phyloP scores from a whole-genome alignment of 2,888 invertebrate genomes.

The Campoplex nolae region DNA sequence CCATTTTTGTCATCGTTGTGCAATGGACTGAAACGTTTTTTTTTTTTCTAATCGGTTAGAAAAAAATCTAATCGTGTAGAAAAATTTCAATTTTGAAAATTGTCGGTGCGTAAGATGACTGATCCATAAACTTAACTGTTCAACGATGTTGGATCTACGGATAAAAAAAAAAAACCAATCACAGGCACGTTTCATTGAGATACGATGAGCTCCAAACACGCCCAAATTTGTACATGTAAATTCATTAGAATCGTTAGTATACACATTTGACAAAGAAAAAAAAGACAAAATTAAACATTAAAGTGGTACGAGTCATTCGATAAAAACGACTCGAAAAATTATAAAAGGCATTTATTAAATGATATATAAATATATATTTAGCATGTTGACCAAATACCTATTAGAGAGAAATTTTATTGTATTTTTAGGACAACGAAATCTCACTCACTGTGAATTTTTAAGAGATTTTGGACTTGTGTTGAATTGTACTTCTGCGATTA shows the following conservation, averaged over 20 bases:
- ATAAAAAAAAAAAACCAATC: not conserved
- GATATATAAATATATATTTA: slow-evolving; percentile 70
- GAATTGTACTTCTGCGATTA: slow-evolving; percentile 40
- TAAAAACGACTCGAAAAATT: slow-evolving; percentile 28
- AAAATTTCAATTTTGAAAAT: too few species aligned
- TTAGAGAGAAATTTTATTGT: slow-evolving; percentile 72
- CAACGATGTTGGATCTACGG: too few species aligned
- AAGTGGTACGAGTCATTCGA: slow-evolving; percentile 34
- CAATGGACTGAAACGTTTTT: too few species aligned
- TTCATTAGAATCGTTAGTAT: slow-evolving; percentile 34
- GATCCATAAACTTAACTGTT: too few species aligned
- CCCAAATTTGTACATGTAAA: slow-evolving; percentile 56
- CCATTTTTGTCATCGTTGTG: too few species aligned
- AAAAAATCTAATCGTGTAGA: too few species aligned
- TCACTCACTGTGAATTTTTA: slow-evolving; percentile 54
- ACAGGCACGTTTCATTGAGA: slow-evolving; percentile 31
- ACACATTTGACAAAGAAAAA: slow-evolving; percentile 2
- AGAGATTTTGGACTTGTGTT: slow-evolving; percentile 44
- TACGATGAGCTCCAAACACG: slow-evolving; percentile 28
- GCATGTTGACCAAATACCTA: slow-evolving; percentile 76
- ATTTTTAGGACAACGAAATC: slow-evolving; percentile 67
- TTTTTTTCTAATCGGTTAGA: too few species aligned
- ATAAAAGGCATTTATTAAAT: slow-evolving; percentile 59
- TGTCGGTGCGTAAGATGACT: too few species aligned
- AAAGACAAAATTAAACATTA: not conserved